Evolutionary conservation across 1,140 invertebrate species (phyloP), one percentile per base, ranked within the genome.

Genomic region (Eurosta solidaginis): DNA sequence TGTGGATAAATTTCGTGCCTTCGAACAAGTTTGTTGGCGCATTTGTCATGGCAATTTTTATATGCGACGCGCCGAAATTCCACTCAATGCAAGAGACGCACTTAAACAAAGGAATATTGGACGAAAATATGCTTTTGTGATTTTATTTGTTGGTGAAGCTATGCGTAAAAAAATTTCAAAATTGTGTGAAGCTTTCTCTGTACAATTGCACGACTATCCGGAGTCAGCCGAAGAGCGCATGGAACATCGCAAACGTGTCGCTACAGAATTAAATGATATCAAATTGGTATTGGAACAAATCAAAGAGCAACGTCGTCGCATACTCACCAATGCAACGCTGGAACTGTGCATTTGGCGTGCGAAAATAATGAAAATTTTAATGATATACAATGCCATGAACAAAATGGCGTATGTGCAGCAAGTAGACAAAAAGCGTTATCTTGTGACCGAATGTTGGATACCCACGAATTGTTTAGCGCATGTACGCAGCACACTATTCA

Each of bases 391-490:
- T 83, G 94, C 95, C 0, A 88, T 98, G 79, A 98, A 97, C 89
- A 88, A 96, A 33, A 96, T 97, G 88, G 96, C 96, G 85, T 87
- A 94, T 77, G 95, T 96, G 84, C 95, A 95, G 81, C 92, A 95
- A 88, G 92, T 94, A 82, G 93, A 96, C 9, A 94, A 93, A 27
- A 96, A 97, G 84, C 94, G 94, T 80, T 98, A 96, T 89, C 89
- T 99, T 45, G 97, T 98, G 80, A 96, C 94, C 9, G 97, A 99
- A 89, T 97, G 96, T 88, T 99, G 97, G 96, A 94, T 96, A 80
- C 96, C 97, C 0, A 91, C 92, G 0, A 89, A 92, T 40, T 95
- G 98, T 81, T 89, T 98, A 25, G 90, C 93, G 22, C 90, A 91
- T 36, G 96, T 99, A 44, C 94, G 96, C 81, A 91, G 93, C 77